phyloP scores from a whole-genome alignment of 2,797 vertebrate genomes.

The Acipenser oxyrinchus region DNA sequence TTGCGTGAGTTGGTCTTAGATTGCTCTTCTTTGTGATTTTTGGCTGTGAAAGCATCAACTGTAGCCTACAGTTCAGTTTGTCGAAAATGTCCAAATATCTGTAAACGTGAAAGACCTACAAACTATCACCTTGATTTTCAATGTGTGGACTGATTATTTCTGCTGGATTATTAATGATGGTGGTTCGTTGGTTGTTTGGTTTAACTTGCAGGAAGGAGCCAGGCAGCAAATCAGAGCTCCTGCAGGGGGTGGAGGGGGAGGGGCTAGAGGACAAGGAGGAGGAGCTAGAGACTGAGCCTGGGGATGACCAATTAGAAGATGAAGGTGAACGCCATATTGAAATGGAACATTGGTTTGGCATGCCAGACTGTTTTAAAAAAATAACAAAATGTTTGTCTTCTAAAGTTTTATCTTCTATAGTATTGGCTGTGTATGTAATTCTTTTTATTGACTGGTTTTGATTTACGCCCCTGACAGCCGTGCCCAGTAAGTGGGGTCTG shows the following conservation, averaged over 20 bases:
- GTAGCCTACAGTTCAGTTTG: too few relatives aligned
- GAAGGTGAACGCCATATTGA: slow-evolving; percentile 35
- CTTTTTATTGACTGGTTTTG: not conserved
- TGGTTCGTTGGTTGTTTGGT: not conserved
- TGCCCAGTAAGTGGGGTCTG: slow-evolving; percentile 82
- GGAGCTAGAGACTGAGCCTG: slow-evolving; percentile 27
- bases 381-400: too few relatives aligned
- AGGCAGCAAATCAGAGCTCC: slow-evolving; percentile 19
- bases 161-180: too few relatives aligned
- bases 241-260: slow-evolving; percentile 19
- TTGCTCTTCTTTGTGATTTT: too few relatives aligned
- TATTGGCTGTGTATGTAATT: not conserved
- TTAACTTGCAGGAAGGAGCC: slow-evolving; percentile 38
- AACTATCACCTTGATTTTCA: not conserved
- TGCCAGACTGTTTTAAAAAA: too few relatives aligned
- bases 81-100: too few relatives aligned
- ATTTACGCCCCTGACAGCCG: not conserved
- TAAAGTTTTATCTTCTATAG: not conserved
- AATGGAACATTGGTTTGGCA: too few relatives aligned
- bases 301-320: slow-evolving; percentile 42
- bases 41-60: too few relatives aligned
- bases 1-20: too few relatives aligned
- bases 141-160: too few relatives aligned
- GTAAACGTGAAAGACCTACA: not conserved
- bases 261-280: slow-evolving; percentile 35